phyloP scores from a whole-genome alignment of 2,113 vertebrate genomes.

The Salvelinus namaycush region DNA sequence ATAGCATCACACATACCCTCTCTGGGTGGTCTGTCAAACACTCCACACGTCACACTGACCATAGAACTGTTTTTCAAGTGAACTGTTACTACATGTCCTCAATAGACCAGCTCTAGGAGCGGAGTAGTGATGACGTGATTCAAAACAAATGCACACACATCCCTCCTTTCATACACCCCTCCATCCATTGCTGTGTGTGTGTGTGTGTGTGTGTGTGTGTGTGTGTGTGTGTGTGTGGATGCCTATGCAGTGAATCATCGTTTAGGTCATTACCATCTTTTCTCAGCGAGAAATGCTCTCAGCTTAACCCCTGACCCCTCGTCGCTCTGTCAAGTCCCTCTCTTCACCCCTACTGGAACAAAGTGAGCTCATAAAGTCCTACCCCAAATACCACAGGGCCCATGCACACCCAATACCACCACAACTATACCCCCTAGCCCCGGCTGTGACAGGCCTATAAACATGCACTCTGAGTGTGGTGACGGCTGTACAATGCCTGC shows the following conservation, averaged over 20 bases:
- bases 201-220: conserved; percentile 6
- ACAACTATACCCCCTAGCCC: conserved; percentile 37
- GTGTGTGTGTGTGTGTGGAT: conserved; percentile 47
- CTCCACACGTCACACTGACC: too few relatives aligned
- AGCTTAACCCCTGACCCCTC: conserved; percentile 73
- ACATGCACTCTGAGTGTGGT: neutral
- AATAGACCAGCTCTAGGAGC: conserved; percentile 20
- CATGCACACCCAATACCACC: conserved; percentile 43
- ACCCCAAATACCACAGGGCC: conserved; percentile 13
- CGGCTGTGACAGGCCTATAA: conserved; percentile 17
- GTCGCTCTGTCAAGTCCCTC: conserved; percentile 21
- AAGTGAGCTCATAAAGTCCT: conserved; percentile 55
- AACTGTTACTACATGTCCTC: neutral
- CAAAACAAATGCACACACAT: conserved; percentile 18
- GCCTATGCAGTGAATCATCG: conserved; percentile 73
- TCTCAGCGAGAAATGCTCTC: conserved; percentile 62
- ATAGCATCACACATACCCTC: too few relatives aligned
- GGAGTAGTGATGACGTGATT: conserved; percentile 56
- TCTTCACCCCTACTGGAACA: conserved; percentile 66
- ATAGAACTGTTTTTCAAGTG: too few relatives aligned
- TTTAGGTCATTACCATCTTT: conserved; percentile 69
- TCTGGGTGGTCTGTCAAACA: too few relatives aligned
- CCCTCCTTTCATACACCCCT: neutral
- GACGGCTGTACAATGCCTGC: neutral
- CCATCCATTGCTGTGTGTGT: too few relatives aligned